A percentile compares a stretch with the other conserved stretches of the same genome.
These are phyloP conservation scores for Epizoanthus fatuus DNA, from an alignment of 92 coral and sea anemone genomes.

Conservation along the genomic window DNA sequence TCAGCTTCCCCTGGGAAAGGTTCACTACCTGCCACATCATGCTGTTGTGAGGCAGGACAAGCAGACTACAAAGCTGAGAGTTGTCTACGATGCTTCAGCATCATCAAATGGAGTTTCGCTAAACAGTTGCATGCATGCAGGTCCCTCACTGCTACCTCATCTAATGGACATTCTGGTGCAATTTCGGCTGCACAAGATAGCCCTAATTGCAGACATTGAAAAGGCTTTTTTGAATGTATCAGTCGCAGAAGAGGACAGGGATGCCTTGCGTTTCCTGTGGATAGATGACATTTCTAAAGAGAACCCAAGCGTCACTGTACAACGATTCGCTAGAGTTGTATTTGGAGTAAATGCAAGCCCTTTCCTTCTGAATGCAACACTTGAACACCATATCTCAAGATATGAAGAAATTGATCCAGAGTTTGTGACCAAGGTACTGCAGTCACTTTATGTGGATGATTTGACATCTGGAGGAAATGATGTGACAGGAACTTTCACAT, in stretches of 20 bases:
- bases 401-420: slow-evolving; percentile 5
- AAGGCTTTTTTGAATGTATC: slow-evolving; percentile 3
- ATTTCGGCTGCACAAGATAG: slow-evolving; percentile 39
- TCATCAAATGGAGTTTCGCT: slow-evolving; percentile 19
- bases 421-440: not conserved
- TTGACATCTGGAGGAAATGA: slow-evolving; percentile 25
- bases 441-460: slow-evolving; percentile 24
- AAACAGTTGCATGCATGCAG: slow-evolving; percentile 24
- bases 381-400: slow-evolving; percentile 8
- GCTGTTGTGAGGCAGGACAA: slow-evolving; percentile 15
- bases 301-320: slow-evolving; percentile 8
- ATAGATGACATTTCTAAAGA: slow-evolving; percentile 21
- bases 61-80: slow-evolving; percentile 5
- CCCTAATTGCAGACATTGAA: slow-evolving; percentile 10
- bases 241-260: slow-evolving; percentile 20
- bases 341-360: slow-evolving; percentile 28
- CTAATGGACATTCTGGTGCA: slow-evolving; percentile 28
- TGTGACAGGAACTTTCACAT: slow-evolving; percentile 9
- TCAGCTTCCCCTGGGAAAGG: slow-evolving; percentile 10
- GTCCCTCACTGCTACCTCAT: slow-evolving; percentile 29
- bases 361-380: slow-evolving; percentile 15
- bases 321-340: slow-evolving; percentile 19
- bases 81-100: slow-evolving; percentile 30
- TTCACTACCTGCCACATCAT: slow-evolving; percentile 18
- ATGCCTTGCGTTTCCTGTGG: slow-evolving; percentile 14